Evolutionary conservation across 30 jellyfish, hydroid and myxozoan genomes (phyloP).

Genomic region (Cassiopea andromeda): DNA sequence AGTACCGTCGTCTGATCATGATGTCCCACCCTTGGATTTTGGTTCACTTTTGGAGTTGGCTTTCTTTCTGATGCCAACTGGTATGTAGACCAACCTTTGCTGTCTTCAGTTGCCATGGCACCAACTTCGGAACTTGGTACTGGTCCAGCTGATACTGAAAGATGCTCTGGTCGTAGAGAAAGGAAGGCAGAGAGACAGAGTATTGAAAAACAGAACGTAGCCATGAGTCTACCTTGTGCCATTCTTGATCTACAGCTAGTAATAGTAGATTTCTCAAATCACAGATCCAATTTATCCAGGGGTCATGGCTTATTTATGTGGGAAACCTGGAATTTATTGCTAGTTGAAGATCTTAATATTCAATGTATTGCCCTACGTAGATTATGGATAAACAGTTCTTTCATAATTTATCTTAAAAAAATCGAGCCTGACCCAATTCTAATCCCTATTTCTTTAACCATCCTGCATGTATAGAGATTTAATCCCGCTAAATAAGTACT

Average conservation of each 20-base stretch:
- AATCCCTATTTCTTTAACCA: background rate
- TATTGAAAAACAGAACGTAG: background rate
- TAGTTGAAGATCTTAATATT: background rate
- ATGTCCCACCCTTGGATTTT: background rate
- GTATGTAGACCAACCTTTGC: background rate
- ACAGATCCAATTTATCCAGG: background rate
- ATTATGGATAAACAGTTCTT: background rate
- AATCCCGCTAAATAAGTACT: background rate
- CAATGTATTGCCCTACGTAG: background rate
- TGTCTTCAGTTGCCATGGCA: background rate
- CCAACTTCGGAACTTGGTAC: background rate
- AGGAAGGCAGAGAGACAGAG: background rate
- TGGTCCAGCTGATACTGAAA: background rate
- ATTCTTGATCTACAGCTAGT: background rate
- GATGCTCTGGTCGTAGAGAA: background rate
- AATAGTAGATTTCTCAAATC: background rate
- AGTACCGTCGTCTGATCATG: background rate
- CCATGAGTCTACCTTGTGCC: background rate
- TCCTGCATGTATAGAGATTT: background rate
- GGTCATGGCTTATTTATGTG: slow-evolving; percentile 2
- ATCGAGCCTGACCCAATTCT: background rate
- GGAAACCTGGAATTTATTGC: background rate
- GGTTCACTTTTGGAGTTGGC: background rate
- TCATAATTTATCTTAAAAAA: background rate
- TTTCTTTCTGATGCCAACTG: background rate